Conservation (phyloP, 2,113 vertebrate genomes). For the Muntiacus reevesi region DNA sequence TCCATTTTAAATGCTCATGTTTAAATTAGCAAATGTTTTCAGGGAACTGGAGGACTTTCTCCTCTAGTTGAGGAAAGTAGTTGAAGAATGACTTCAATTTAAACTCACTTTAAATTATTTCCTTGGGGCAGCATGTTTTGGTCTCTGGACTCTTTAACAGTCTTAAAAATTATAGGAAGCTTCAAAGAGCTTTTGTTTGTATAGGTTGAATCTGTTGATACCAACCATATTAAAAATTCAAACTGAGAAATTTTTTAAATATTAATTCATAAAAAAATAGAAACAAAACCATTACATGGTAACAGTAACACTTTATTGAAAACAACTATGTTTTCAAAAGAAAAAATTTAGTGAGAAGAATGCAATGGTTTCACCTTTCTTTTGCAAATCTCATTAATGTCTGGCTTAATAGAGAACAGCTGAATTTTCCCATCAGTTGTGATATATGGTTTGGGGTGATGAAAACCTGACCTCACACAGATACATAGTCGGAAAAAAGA, state of each 20-base stretch:
- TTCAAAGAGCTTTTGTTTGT: neutral
- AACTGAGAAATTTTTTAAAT: neutral
- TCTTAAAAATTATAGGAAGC: neutral
- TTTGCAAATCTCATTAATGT: neutral
- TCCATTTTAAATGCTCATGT: neutral
- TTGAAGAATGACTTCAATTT: neutral
- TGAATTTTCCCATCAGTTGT: neutral
- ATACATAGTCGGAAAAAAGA: neutral
- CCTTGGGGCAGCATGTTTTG: neutral
- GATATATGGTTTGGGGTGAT: neutral
- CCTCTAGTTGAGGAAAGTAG: neutral
- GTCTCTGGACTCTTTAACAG: neutral
- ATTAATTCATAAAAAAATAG: neutral
- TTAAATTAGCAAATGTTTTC: conserved; percentile 24
- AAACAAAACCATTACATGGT: neutral
- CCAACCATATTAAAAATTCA: neutral
- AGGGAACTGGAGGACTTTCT: neutral
- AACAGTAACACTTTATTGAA: neutral
- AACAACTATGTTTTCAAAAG: neutral
- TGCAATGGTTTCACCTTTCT: neutral
- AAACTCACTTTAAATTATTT: conserved; percentile 20
- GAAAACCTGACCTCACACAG: neutral
- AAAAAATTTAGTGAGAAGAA: neutral
- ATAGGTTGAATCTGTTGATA: neutral
- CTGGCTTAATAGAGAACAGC: neutral